Conservation (phyloP, 2,888 invertebrate species). For the Pyrochroa serraticornis region DNA sequence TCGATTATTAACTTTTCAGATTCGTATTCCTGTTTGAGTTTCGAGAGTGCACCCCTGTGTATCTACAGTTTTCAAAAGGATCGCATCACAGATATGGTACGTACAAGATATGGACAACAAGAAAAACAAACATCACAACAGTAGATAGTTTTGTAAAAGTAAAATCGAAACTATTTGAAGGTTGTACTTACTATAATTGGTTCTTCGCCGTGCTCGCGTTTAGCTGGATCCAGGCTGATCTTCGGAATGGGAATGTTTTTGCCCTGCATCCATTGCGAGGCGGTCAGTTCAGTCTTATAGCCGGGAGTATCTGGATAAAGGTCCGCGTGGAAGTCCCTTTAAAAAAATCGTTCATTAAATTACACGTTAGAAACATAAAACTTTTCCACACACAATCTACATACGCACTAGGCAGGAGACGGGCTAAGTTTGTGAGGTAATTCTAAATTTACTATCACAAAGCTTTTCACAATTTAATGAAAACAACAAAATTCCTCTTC, state of each 20-base stretch:
- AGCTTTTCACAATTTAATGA: too few relatives aligned
- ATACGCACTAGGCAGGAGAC: too few relatives aligned
- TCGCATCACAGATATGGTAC: too few relatives aligned
- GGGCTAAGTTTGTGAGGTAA: too few relatives aligned
- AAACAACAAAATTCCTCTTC: too few relatives aligned
- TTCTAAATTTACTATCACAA: too few relatives aligned
- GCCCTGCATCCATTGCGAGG: constrained; percentile 82
- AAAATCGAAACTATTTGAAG: constrained; percentile 32
- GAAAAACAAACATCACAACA: constrained; percentile 21
- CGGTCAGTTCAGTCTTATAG: constrained; percentile 77
- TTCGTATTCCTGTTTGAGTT: constrained; percentile 59
- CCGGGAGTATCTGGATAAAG: constrained; percentile 91
- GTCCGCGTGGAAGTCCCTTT: constrained; percentile 94
- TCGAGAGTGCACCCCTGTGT: constrained; percentile 64
- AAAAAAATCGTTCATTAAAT: too few relatives aligned
- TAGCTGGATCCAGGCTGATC: constrained; percentile 83
- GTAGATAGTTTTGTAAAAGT: neutral
- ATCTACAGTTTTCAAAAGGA: constrained; percentile 54
- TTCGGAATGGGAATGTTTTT: constrained; percentile 76
- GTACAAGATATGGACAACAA: too few relatives aligned
- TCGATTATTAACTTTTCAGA: constrained; percentile 56
- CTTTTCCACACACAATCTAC: too few relatives aligned
- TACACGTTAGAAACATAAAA: constrained; percentile 31
- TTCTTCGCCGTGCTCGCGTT: constrained; percentile 68
- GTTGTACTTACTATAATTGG: constrained; percentile 64